Conservation (phyloP, 2,113 vertebrate genomes). For the Psettodes erumei region DNA sequence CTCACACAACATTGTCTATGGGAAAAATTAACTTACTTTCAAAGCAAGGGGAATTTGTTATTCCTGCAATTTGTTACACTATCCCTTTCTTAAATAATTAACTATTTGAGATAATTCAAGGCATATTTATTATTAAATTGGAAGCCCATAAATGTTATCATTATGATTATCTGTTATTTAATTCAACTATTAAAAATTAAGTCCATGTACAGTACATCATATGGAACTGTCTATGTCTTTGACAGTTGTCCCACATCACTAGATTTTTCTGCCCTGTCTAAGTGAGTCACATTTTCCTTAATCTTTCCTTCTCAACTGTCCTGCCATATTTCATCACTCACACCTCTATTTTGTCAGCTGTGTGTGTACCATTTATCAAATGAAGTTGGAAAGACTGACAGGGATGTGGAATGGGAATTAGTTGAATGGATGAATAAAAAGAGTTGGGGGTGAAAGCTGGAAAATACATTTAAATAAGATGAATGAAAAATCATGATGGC, state of each 20-base stretch:
- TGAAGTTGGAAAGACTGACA: neutral
- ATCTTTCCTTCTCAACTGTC: neutral
- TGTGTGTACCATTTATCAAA: neutral
- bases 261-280: neutral
- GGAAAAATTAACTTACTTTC: no score
- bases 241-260: no score
- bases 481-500: conserved; percentile 52
- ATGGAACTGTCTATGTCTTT: neutral
- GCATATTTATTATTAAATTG: no score
- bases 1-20: no score
- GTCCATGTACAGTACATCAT: neutral
- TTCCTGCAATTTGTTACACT: no score
- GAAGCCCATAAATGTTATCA: no score
- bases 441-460: conserved; percentile 19
- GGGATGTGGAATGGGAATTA: conserved; percentile 13
- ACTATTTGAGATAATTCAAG: no score
- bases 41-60: no score
- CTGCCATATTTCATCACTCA: neutral
- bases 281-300: neutral
- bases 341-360: neutral
- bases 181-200: neutral
- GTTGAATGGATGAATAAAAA: conserved; percentile 28
- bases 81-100: no score
- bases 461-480: neutral
- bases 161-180: no score